Evolutionary conservation across 2,797 vertebrate species (phyloP).

Genomic region (Gymnodraco acuticeps): DNA sequence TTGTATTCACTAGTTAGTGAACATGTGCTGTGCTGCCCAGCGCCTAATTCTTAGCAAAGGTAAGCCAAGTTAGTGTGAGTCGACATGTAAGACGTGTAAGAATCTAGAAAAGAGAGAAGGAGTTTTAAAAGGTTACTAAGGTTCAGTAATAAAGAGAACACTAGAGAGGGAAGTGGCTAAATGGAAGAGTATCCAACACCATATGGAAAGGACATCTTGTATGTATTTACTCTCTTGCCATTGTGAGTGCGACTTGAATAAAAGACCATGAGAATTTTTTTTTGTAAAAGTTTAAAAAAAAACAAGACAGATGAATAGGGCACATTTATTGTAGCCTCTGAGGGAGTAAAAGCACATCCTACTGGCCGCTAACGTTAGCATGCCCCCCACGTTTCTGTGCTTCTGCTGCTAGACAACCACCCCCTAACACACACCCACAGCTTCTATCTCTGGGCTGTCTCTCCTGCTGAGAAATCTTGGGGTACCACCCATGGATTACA

Average conservation of each 20-base stretch:
- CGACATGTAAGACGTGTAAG: neutral
- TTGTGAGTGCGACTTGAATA: no score
- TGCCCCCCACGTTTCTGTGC: constrained; percentile 64
- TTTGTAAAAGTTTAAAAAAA: no score
- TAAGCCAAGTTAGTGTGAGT: constrained; percentile 2
- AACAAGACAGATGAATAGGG: constrained; percentile 55
- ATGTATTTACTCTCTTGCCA: no score
- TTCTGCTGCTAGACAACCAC: constrained; percentile 63
- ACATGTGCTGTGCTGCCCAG: neutral
- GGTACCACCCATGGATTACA: constrained; percentile 66
- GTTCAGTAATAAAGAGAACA: no score
- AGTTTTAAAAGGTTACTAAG: no score
- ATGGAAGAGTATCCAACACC: no score
- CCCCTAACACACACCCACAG: constrained; percentile 13
- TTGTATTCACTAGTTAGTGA: neutral
- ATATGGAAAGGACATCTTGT: no score
- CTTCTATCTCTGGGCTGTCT: constrained; percentile 46
- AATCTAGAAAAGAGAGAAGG: no score
- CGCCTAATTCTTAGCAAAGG: neutral
- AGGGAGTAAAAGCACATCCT: constrained; percentile 66
- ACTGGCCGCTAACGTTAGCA: constrained; percentile 65
- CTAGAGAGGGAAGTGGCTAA: no score
- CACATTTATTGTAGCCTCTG: constrained; percentile 68
- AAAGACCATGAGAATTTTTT: no score
- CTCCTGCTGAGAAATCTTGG: constrained; percentile 70